Evolutionary conservation across 2,113 vertebrate species (phyloP).

Genomic region (Burhinus bistriatus): DNA sequence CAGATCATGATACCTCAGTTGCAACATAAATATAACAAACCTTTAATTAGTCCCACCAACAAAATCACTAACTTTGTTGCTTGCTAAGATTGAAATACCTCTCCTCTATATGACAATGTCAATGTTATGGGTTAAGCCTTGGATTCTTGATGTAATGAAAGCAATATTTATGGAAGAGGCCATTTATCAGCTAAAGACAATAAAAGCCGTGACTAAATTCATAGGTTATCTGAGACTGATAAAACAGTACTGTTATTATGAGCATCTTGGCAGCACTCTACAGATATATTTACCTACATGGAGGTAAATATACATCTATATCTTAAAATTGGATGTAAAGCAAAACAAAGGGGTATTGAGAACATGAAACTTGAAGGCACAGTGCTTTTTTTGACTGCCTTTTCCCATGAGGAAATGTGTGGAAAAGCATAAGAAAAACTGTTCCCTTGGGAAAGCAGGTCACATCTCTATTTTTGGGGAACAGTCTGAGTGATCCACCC

Average conservation of each 20-base stretch:
- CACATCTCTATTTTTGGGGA: not conserved
- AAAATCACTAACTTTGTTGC: slow-evolving; percentile 2
- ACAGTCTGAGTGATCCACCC: not conserved
- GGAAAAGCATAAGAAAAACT: not conserved
- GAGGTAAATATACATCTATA: not conserved
- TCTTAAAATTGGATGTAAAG: not conserved
- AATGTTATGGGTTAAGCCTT: not conserved
- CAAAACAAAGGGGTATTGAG: not conserved
- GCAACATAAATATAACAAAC: slow-evolving; percentile 24
- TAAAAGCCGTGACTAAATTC: slow-evolving; percentile 16
- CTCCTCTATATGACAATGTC: not conserved
- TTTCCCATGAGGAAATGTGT: not conserved
- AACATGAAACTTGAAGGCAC: not conserved
- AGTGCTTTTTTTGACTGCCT: not conserved
- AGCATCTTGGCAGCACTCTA: not conserved
- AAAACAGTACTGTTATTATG: slow-evolving; percentile 3
- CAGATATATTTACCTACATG: not conserved
- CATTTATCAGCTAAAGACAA: slow-evolving; percentile 45
- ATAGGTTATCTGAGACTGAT: not conserved
- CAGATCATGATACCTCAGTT: not conserved
- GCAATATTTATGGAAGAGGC: not conserved
- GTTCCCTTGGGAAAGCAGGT: not conserved
- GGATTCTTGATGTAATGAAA: slow-evolving; percentile 12
- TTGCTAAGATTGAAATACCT: slow-evolving; percentile 4
- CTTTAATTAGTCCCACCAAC: slow-evolving; percentile 37